A percentile compares a stretch with the other conserved stretches of the same genome.
phyloP scores from a whole-genome alignment of 2,113 vertebrate species.

The Oreocharis arfaki region DNA sequence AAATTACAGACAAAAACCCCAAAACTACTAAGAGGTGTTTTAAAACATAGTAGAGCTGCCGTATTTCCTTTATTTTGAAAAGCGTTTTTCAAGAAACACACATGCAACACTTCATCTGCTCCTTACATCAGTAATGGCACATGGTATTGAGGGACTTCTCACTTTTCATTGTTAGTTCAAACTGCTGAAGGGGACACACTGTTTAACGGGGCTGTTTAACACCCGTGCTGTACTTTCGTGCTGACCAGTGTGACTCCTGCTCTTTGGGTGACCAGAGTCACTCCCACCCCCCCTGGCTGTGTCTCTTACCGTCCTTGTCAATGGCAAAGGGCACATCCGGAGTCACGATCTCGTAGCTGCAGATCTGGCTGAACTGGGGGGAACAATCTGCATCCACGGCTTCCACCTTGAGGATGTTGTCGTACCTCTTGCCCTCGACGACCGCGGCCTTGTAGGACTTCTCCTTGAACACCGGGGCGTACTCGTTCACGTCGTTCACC shows the following conservation, averaged over 20 bases:
- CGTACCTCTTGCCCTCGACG: slow-evolving; percentile 84
- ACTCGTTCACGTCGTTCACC: slow-evolving; percentile 95
- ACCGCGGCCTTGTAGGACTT: slow-evolving; percentile 92
- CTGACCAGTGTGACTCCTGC: neutral
- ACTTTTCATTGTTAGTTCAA: neutral
- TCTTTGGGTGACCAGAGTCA: neutral
- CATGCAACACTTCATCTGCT: neutral
- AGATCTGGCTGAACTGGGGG: slow-evolving; percentile 98
- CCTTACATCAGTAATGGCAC: neutral
- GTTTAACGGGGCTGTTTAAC: neutral
- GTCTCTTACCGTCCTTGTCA: slow-evolving; percentile 89
- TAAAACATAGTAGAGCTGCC: neutral
- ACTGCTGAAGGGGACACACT: neutral
- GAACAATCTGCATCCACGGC: slow-evolving; percentile 96
- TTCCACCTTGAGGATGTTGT: slow-evolving; percentile 89
- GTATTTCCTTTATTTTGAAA: neutral
- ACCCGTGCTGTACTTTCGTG: neutral
- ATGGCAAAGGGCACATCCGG: slow-evolving; percentile 90
- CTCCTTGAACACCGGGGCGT: slow-evolving; percentile 92
- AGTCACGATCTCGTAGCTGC: slow-evolving; percentile 94
- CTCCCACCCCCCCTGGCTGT: fast-evolving
- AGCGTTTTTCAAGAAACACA: neutral
- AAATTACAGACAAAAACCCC: neutral
- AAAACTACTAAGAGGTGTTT: neutral
- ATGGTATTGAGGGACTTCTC: neutral